Base-by-base conservation (phyloP, 2,888 invertebrate species). In the Erynnis tages region DNA sequence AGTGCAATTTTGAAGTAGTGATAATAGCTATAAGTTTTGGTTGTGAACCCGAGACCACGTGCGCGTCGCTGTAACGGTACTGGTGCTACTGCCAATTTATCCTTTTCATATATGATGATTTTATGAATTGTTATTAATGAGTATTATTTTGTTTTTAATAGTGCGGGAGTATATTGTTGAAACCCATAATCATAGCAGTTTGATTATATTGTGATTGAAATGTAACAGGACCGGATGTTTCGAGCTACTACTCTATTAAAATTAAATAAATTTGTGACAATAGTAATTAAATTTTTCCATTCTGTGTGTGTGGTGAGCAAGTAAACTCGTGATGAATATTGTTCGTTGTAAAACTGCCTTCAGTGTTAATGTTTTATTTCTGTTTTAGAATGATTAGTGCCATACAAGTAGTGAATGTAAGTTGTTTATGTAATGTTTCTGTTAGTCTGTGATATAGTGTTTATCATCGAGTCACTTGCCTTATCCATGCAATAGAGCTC, bases 11-110 rank as follows among this genome's bases (percentile, higher is more conserved):
- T 65, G 60, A 68, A 59, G 83, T 88, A 87, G 88, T 86, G 84
- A 85, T 87, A 85, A 83, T 87, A 88, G 88, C 79, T 79, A 83
- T 87, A 87, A 87, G 83, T 87, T 84, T 86, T 79, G 88, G 87
- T 88, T 88, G 88, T 88, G 88, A 87, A 75, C 77, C 79, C 73
- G 77, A 72, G 73, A 64, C 68, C 72, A 71, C 60, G 72, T 67
- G 73, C 61, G 62, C 69, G 76, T 76, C 73, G 74, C 73, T 71
- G 67, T 67, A 68, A 70, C 71, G 73, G 70, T 71, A 72, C 66
- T 66, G 69, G 69, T 67, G 69, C 84, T 82, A 81, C 79, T 80
- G 82, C 81, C 84, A 65, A 77, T 73, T 66, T 74, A 68, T 75
- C 72, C 41, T 58, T 69, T 71, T 71, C 67, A 60, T 73, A 72